phyloP scores from a whole-genome alignment of 2,888 invertebrate species.

The Nomada lathburiana region DNA sequence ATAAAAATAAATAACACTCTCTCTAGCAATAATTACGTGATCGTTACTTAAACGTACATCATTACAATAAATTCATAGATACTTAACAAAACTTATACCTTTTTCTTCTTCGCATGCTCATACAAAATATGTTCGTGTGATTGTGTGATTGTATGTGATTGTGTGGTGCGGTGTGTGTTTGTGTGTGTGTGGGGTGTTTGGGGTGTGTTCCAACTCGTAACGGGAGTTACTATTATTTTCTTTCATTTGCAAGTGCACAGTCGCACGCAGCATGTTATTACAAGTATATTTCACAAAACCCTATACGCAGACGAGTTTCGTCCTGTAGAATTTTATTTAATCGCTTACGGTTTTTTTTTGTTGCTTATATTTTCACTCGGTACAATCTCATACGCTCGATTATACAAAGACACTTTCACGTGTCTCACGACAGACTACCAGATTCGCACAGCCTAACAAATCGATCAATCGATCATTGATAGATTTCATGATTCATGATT shows the following conservation, averaged over 20 bases:
- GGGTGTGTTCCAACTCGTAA: slow-evolving; percentile 20
- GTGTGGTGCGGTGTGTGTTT: slow-evolving; percentile 52
- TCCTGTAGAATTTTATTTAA: slow-evolving; percentile 32
- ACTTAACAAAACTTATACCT: slow-evolving; percentile 79
- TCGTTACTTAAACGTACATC: slow-evolving; percentile 79
- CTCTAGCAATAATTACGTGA: slow-evolving; percentile 83
- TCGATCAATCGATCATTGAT: slow-evolving; percentile 78
- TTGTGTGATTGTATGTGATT: slow-evolving; percentile 50
- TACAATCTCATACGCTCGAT: slow-evolving; percentile 40
- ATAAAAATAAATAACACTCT: slow-evolving; percentile 85
- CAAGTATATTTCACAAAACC: slow-evolving; percentile 40
- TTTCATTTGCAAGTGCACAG: slow-evolving; percentile 18
- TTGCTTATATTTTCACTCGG: slow-evolving; percentile 45
- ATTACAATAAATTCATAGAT: slow-evolving; percentile 80
- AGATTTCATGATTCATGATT: slow-evolving; percentile 78
- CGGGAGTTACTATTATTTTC: slow-evolving; percentile 13
- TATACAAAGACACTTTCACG: slow-evolving; percentile 62
- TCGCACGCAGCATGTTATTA: slow-evolving; percentile 36
- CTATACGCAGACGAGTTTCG: slow-evolving; percentile 50
- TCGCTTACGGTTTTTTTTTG: neutral
- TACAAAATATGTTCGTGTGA: slow-evolving; percentile 77
- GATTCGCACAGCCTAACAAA: slow-evolving; percentile 83
- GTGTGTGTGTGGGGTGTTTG: slow-evolving; percentile 40
- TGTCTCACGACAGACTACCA: slow-evolving; percentile 78
- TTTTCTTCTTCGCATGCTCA: slow-evolving; percentile 72